Conservation (phyloP, 2,797 vertebrate genomes). For the Labeo calbasu region DNA sequence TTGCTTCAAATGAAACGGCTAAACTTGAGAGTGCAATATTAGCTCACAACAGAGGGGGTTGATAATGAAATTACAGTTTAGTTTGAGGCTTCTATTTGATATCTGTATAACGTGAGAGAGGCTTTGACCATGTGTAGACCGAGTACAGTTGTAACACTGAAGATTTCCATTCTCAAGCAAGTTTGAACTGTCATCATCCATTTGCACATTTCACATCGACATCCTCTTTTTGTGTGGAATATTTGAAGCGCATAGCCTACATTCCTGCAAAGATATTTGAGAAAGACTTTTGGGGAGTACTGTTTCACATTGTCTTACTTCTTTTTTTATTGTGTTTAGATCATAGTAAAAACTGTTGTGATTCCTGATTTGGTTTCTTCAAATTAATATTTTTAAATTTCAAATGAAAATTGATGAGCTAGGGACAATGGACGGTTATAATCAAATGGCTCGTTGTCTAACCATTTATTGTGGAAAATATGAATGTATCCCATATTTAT, state of each 20-base stretch:
- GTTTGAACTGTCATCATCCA: background rate
- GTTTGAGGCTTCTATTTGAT: conserved; percentile 42
- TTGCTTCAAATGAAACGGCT: conserved; percentile 36
- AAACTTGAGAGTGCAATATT: conserved; percentile 46
- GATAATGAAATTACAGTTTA: conserved; percentile 48
- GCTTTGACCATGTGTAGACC: background rate
- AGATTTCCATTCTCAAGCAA: background rate
- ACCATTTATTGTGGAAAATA: background rate
- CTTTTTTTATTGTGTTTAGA: background rate
- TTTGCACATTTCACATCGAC: background rate
- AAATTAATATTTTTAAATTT: background rate
- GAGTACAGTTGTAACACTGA: conserved; percentile 5
- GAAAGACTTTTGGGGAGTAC: background rate
- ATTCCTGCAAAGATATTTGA: background rate
- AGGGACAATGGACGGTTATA: background rate
- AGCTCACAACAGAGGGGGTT: conserved; percentile 24
- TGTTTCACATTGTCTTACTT: background rate
- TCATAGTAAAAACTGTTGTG: background rate
- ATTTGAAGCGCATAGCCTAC: background rate
- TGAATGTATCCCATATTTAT: background rate
- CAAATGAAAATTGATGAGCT: background rate
- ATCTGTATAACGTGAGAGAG: conserved; percentile 6
- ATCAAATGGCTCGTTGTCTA: background rate
- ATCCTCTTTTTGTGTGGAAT: background rate
- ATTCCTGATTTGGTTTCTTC: background rate